These are phyloP conservation scores for Cactoblastis cactorum DNA, from an alignment of 2,888 invertebrate genomes.

Conservation along the genomic window DNA sequence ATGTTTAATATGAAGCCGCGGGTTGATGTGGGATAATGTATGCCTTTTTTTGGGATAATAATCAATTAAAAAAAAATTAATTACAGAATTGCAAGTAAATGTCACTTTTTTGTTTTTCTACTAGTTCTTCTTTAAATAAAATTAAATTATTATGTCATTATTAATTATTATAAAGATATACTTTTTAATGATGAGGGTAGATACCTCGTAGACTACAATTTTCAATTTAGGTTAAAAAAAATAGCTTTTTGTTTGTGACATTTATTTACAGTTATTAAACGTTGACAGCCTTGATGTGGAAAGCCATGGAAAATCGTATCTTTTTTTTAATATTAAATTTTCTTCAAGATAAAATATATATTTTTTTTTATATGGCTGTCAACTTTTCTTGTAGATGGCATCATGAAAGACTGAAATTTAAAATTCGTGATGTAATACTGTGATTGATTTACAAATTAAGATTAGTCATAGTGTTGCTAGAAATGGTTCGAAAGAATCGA, in stretches of 20 bases:
- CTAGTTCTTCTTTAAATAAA: no score
- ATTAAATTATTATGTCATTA: no score
- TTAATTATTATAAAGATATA: no score
- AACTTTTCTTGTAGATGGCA: slow-evolving; percentile 32
- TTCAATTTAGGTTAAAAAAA: background rate
- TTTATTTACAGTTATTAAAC: slow-evolving; percentile 8
- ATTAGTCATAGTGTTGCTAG: slow-evolving; percentile 23
- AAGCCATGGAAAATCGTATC: background rate
- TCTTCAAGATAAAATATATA: background rate
- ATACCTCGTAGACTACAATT: no score
- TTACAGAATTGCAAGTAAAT: background rate
- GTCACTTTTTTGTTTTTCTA: background rate
- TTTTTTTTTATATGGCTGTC: slow-evolving; percentile 17
- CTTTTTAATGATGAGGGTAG: no score
- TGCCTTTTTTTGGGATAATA: slow-evolving; percentile 5
- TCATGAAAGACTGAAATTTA: slow-evolving; percentile 33
- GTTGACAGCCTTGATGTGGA: slow-evolving; percentile 20
- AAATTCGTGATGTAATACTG: slow-evolving; percentile 37
- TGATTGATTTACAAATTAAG: slow-evolving; percentile 24
- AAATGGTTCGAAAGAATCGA: slow-evolving; percentile 28
- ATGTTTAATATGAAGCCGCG: background rate
- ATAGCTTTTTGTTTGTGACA: background rate
- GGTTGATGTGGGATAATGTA: slow-evolving; percentile 10
- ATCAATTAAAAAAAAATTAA: background rate
- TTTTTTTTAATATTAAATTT: background rate